Percentiles rank a stretch among this genome's conserved stretches.
These are phyloP conservation scores for Orchesella cincta DNA, from an alignment of 1,140 invertebrate species.

Conservation along the genomic window DNA sequence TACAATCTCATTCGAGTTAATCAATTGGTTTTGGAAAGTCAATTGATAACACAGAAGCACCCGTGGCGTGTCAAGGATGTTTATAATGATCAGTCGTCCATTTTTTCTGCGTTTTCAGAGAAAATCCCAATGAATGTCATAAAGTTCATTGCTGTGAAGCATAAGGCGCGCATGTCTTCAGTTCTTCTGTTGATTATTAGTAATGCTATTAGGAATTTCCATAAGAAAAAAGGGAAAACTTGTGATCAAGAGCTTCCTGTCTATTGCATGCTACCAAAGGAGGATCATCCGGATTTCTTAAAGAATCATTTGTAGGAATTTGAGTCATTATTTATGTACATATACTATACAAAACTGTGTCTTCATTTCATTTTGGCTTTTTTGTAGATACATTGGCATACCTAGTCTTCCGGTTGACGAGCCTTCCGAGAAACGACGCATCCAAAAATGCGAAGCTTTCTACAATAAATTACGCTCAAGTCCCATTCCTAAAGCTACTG, in stretches of 20 bases:
- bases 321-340: too few relatives aligned
- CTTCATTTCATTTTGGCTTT: too few relatives aligned
- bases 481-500: too few relatives aligned
- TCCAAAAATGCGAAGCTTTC: not conserved
- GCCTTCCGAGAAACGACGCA: not conserved
- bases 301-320: not conserved
- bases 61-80: not conserved
- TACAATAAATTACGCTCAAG: too few relatives aligned
- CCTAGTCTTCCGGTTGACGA: not conserved
- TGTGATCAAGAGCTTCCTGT: not conserved
- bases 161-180: not conserved
- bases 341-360: too few relatives aligned
- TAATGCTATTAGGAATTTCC: not conserved
- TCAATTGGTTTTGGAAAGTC: not conserved
- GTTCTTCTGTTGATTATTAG: not conserved
- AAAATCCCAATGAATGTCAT: not conserved
- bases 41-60: not conserved
- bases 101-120: not conserved
- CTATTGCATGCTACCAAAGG: not conserved
- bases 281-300: not conserved
- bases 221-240: not conserved
- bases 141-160: not conserved
- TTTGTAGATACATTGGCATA: not conserved
- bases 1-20: not conserved
- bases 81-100: not conserved